phyloP scores from a whole-genome alignment of 2,888 invertebrate species.

The Tachystola acroxantha region DNA sequence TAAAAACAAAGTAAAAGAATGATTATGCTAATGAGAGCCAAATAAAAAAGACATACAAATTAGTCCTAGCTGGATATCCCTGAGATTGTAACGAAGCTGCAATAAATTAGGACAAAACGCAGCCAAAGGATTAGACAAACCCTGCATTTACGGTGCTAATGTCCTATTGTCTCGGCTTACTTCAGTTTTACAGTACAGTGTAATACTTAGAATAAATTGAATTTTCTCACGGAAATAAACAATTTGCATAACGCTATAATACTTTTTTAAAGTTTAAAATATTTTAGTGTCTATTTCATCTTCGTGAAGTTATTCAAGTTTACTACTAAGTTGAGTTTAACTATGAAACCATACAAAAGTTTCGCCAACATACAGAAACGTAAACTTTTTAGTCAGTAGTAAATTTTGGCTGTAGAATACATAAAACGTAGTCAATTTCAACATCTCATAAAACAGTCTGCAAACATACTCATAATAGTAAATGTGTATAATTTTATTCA shows the following conservation, averaged over 20 bases:
- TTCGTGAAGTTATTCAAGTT: no score
- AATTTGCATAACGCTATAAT: no score
- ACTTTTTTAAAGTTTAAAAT: no score
- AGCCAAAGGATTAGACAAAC: conserved; percentile 34
- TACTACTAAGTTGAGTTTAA: no score
- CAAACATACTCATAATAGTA: conserved; percentile 21
- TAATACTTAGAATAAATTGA: no score
- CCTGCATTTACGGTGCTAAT: conserved; percentile 30
- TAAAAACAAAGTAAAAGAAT: no score
- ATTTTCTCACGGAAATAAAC: no score
- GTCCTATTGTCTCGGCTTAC: conserved; percentile 12
- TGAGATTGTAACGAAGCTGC: conserved; percentile 18
- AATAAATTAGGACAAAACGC: conserved; percentile 39
- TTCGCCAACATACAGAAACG: no score
- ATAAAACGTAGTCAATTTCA: conserved; percentile 3
- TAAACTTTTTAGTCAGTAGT: background rate
- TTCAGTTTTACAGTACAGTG: background rate
- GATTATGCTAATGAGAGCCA: no score
- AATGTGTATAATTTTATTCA: conserved; percentile 15
- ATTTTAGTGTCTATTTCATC: no score
- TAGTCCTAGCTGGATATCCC: conserved; percentile 11
- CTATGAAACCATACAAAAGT: no score
- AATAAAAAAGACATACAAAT: no score
- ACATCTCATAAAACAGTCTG: conserved; percentile 8
- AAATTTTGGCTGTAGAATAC: background rate